Evolutionary conservation across 2,797 vertebrate species (phyloP), one percentile per base, ranked within the genome.

Genomic region (Fistularia tabacaria): DNA sequence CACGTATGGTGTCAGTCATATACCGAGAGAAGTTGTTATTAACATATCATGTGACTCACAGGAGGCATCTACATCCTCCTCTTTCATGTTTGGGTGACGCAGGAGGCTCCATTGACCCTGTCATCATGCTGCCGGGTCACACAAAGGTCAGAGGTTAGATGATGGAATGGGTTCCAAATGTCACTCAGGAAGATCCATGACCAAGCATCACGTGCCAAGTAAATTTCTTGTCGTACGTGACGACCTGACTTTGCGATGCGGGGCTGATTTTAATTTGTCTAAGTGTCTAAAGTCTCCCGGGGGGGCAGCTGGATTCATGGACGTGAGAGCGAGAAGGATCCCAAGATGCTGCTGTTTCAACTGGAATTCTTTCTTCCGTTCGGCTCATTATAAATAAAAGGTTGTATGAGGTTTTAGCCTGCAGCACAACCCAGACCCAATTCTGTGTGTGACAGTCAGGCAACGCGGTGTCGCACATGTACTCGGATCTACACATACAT

Each of bases 391-490:
- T 60, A 76, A 52, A 70, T 5, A 76, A 72, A 80, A 70, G 58
- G 44, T 77, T 72, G 62, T 6, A 59, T 73, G 76, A 62, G 77
- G 65, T 73, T 81, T 84, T 84, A 67, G 73, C 80, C 84, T 54
- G 76, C 59, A 69, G 85, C 77, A 66, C 60, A 73, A 77, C 39
- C 69, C 76, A 87, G 81, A 85, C 83, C 84, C 78, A 88, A 67
- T 85, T 85, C 69, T 79, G 52, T 83, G 69, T 78, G 69, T 80
- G 73, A 74, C 71, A 71, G 82, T 83, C 71, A 75, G 66, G 66
- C 80, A 41, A 73, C 70, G 69, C 59, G 14, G 64, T 78, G 71
- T 81, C 66, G 78, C 74, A 84, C 75, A 63, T 67, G 70, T 67
- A 77, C 71, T 49, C 57, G 62, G 53, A 77, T 76, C 66, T 82